phyloP scores from a whole-genome alignment of 2,888 invertebrate species.

The Microdon myrmicae region DNA sequence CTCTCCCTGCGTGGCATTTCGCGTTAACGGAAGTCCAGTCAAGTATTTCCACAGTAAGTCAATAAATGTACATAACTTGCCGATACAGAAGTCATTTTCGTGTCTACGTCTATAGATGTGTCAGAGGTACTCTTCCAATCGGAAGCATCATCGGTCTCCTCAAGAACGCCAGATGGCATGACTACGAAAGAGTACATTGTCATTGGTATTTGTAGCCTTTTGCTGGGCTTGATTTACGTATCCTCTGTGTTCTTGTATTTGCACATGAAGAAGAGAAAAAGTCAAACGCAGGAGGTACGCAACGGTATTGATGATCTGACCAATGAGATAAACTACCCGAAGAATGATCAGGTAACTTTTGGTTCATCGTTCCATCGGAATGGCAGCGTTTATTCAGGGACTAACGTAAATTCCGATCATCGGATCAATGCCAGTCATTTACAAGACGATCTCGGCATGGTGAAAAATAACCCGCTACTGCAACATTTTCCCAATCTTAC shows the following conservation, averaged over 20 bases:
- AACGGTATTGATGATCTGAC: constrained; percentile 61
- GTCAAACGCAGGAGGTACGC: constrained; percentile 59
- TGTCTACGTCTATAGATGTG: constrained; percentile 70
- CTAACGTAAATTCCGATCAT: constrained; percentile 59
- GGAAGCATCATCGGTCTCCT: constrained; percentile 71
- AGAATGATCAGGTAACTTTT: constrained; percentile 66
- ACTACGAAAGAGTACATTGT: constrained; percentile 83
- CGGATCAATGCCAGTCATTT: constrained; percentile 61
- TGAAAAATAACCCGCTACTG: constrained; percentile 82
- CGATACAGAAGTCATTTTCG: constrained; percentile 10
- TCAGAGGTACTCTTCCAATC: constrained; percentile 82
- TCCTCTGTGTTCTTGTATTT: constrained; percentile 86
- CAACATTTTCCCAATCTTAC: constrained; percentile 72
- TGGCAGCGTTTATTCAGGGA: constrained; percentile 63
- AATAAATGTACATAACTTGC: constrained; percentile 32
- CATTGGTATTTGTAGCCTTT: constrained; percentile 82
- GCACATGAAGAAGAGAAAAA: constrained; percentile 76
- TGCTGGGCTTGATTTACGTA: constrained; percentile 88
- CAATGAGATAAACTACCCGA: constrained; percentile 68
- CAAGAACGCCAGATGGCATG: constrained; percentile 72
- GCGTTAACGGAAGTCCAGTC: constrained; percentile 84
- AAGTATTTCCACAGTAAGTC: constrained; percentile 73
- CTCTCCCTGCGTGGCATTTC: constrained; percentile 86
- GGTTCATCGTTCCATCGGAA: constrained; percentile 64
- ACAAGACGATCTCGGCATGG: constrained; percentile 74